These are phyloP conservation scores for Xestoiulus laeticollis DNA, from an alignment of 2,888 invertebrate genomes.

Conservation along the genomic window DNA sequence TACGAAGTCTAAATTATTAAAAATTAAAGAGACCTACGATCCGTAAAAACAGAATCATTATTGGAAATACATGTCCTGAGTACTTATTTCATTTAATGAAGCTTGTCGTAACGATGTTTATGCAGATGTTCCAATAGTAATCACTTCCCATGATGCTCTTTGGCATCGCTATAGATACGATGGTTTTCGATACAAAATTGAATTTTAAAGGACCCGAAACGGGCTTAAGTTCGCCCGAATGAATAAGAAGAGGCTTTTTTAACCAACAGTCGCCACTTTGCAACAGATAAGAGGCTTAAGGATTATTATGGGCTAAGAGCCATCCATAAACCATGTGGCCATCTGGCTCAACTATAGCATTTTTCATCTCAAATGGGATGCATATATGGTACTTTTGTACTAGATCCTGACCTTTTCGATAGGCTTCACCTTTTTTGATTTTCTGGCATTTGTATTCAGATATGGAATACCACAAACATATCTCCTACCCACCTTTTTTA, in stretches of 20 bases:
- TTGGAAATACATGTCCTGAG: not conserved
- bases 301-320: slow-evolving; percentile 40
- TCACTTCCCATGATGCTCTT: not conserved
- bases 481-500: no score
- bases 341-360: slow-evolving; percentile 33
- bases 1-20: not conserved
- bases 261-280: slow-evolving; percentile 21
- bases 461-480: no score
- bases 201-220: slow-evolving; percentile 32
- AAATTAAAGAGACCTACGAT: not conserved
- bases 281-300: slow-evolving; percentile 46
- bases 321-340: not conserved
- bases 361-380: not conserved
- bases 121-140: not conserved
- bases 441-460: no score
- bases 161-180: not conserved
- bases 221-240: not conserved
- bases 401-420: no score
- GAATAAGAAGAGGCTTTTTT: slow-evolving; percentile 4
- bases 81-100: not conserved
- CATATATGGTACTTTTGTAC: not conserved
- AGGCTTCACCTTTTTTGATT: no score
- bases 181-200: not conserved
- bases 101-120: not conserved
- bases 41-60: not conserved